A percentile compares a stretch with the other conserved stretches of the same genome.
Evolutionary conservation across 35 echinoderm and acorn worm genomes (phyloP).

Genomic region (Apostichopus parvimensis): DNA sequence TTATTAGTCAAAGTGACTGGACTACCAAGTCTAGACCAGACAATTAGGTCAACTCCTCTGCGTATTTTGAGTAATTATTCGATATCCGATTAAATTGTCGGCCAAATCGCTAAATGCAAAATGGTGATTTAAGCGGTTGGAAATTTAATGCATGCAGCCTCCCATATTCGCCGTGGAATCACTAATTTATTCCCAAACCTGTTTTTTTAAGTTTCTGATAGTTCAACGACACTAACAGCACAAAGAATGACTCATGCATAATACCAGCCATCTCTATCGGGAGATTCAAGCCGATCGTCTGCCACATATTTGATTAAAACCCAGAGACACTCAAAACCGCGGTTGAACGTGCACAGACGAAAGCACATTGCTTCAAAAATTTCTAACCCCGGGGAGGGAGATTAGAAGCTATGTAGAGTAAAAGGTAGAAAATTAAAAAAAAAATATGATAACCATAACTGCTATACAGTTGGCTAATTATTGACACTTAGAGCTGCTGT

Average conservation of each 20-base stretch:
- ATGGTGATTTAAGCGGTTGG: too few species aligned
- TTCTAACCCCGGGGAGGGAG: background rate
- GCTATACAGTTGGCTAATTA: background rate
- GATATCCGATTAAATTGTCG: too few species aligned
- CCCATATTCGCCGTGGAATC: background rate
- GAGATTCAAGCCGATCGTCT: background rate
- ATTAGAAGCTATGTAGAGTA: background rate
- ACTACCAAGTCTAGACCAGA: too few species aligned
- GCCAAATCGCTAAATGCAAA: too few species aligned
- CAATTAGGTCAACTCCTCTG: too few species aligned
- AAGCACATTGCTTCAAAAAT: background rate
- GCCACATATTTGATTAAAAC: background rate
- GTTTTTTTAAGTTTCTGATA: background rate
- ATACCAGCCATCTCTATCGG: too few species aligned
- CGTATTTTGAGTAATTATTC: too few species aligned
- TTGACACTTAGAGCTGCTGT: background rate
- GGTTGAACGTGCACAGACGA: background rate
- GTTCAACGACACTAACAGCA: background rate
- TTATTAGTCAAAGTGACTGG: too few species aligned
- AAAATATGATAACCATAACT: background rate
- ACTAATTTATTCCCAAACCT: background rate
- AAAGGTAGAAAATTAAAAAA: background rate
- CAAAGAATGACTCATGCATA: background rate
- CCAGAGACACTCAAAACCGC: background rate
- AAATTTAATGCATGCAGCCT: too few species aligned